Conservation (phyloP, 1,140 invertebrate genomes). For the Tenebrio molitor region DNA sequence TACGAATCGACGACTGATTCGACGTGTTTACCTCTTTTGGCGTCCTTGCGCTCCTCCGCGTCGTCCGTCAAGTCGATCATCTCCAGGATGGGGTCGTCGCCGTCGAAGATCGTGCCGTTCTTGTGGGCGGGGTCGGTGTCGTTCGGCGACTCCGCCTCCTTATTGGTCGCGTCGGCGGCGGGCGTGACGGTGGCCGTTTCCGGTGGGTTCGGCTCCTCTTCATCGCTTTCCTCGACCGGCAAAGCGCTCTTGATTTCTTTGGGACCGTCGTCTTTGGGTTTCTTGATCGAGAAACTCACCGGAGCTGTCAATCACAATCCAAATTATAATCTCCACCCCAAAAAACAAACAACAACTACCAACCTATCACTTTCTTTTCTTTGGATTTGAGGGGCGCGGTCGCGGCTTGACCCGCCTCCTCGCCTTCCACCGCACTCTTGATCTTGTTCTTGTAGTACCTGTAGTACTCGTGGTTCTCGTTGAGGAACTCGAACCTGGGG, state of each 20-base stretch:
- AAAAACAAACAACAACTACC: constrained; percentile 41
- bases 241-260: constrained; percentile 78
- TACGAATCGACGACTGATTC: background rate
- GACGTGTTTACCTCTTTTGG: constrained; percentile 51
- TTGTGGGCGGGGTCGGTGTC: constrained; percentile 37
- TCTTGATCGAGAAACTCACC: constrained; percentile 86
- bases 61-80: constrained; percentile 72
- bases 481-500: constrained; percentile 85
- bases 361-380: constrained; percentile 62
- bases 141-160: constrained; percentile 8
- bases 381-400: constrained; percentile 58
- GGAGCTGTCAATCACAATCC: constrained; percentile 71
- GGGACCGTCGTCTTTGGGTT: constrained; percentile 78
- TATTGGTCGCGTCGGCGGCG: constrained; percentile 16
- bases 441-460: constrained; percentile 80
- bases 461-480: constrained; percentile 80
- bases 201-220: constrained; percentile 69
- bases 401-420: constrained; percentile 59
- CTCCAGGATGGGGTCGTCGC: constrained; percentile 64
- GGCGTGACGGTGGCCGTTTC: background rate
- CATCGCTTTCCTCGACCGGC: constrained; percentile 81
- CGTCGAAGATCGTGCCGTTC: constrained; percentile 50
- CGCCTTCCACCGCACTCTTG: constrained; percentile 51
- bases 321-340: background rate
- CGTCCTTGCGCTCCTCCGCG: constrained; percentile 58